Evolutionary conservation across 2,113 vertebrate genomes (phyloP).

Genomic region (Tupaia tana): DNA sequence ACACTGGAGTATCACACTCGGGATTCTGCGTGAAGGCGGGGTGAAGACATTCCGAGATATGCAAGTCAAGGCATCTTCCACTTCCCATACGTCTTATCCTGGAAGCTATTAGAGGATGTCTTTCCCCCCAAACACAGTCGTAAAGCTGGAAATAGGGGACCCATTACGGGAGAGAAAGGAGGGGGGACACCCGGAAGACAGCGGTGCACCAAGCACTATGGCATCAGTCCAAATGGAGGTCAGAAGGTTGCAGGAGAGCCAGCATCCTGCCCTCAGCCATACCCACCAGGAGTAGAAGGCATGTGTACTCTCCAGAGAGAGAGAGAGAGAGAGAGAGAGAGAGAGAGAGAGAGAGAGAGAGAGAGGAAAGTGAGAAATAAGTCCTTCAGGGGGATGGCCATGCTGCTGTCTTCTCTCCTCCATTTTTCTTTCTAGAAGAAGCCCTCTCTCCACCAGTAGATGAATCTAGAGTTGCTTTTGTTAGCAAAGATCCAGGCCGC

Average conservation of each 20-base stretch:
- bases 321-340: no score
- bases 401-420: no score
- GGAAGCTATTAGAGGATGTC: not conserved
- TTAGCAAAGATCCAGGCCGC: not conserved
- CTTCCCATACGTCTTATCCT: not conserved
- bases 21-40: not conserved
- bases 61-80: not conserved
- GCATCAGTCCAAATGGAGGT: fast-evolving
- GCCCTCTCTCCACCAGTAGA: no score
- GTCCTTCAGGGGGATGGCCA: no score
- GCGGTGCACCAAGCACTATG: fast-evolving
- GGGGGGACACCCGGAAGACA: not conserved
- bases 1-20: not conserved
- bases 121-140: not conserved
- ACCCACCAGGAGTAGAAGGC: no score
- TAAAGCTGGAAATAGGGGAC: not conserved
- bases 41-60: not conserved
- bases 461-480: not conserved
- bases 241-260: not conserved
- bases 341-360: no score
- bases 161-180: not conserved
- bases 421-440: not conserved
- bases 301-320: no score
- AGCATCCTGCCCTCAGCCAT: not conserved
- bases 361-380: no score